Base-by-base conservation (phyloP, 2,797 vertebrate genomes). In the Notolabrus celidotus region DNA sequence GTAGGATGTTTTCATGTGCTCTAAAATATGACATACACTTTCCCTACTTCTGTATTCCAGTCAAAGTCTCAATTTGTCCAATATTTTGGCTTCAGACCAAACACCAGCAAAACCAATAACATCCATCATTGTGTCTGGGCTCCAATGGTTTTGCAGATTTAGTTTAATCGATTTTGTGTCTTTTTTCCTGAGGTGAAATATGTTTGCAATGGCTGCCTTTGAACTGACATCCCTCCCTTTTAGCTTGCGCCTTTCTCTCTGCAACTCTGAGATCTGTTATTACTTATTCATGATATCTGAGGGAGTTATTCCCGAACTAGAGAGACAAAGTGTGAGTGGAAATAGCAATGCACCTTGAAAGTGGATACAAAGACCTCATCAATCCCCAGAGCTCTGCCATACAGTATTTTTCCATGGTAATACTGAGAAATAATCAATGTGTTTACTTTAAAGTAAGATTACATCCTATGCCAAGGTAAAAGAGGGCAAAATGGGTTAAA, bases 211-310 rank as follows among this genome's bases (percentile, higher is more conserved):
- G 20, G 34, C 14, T 43, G 29, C 59, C 27, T 56, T 33, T 15
- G 52, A 57, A 63, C 22, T 52, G 52, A 16, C 56, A 20, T 14
- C 17, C n/a, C 31, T 67, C 3, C 50, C 50, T 74, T 70, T 72
- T 29, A 69, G 58, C 67, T 55, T 3, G 38, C 29, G 41, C 60
- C 74, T 80, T 53, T 67, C 60, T 66, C 43, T 60, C 51, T 53
- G 71, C 67, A 51, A 42, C 33, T 33, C 31, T 16, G 64, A 70
- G 31, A 63, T 39, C 51, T 66, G 19, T 59, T 57, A 85, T 86
- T 51, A 79, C 41, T 85, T 61, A 86, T 82, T 86, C 62, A 87
- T 85, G 19, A 39, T 49, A 43, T 72, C 61, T 15, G 8, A 55
- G 49, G 34, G 67, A 70, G 61, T 69, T 20, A 9, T 60, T 78